Evolutionary conservation across 2,797 vertebrate species (phyloP), one percentile per base, ranked within the genome.

Genomic region (Ambastaia sidthimunki): DNA sequence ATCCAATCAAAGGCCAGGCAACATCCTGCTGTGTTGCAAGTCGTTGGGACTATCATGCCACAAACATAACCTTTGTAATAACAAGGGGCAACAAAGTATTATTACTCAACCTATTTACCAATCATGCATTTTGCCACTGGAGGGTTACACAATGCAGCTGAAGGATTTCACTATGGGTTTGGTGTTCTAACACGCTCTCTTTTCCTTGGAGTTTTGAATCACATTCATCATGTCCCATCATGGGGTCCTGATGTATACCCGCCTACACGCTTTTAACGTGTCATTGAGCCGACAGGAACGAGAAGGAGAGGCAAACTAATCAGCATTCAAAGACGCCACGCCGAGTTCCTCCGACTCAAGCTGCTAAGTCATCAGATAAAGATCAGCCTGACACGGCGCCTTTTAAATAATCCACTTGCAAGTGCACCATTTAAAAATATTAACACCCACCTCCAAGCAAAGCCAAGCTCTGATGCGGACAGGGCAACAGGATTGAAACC

Each of bases 371-470:
- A 50, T 82, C 84, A 89, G 88, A 92, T 92, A 90, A 90, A 88
- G 87, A 91, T 90, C 87, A 79, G 84, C 87, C 88, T 89, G 88
- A 90, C 89, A 89, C 48, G 1, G 78, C 83, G 85, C 85, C 89
- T 90, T 91, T 91, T 81, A 86, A 90, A 93, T 92, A 92, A 93
- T 93, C 92, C 88, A 90, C 89, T 90, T 86, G 87, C 87, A 90
- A 91, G 87, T 84, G 83, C 76, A 83, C 82, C 84, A 80, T 90
- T 91, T 86, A 88, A 86, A 89, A 89, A 88, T 85, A 88, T 90
- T 89, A 89, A 88, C 86, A 89, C 76, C 74, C 70, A 84, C 72
- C 83, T 72, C 16, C 3, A 41, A 80, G 78, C 86, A 86, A 85
- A 86, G 60, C 80, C 71, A 78, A 70, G 82, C 85, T 84, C 84